phyloP scores from a whole-genome alignment of 2,797 vertebrate genomes.

The Hippoglossus hippoglossus region DNA sequence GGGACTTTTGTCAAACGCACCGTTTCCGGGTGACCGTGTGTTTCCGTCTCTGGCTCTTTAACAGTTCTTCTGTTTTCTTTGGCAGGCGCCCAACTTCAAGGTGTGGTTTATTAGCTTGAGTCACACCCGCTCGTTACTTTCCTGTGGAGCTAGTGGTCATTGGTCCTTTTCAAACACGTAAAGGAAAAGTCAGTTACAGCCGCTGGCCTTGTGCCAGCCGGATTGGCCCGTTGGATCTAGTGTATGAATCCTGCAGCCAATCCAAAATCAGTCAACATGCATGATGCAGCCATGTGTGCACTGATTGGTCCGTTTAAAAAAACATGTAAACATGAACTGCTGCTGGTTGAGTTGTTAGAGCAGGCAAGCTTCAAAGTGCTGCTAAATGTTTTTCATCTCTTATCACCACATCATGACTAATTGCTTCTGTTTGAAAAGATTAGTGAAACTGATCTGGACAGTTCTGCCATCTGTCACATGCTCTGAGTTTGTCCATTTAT shows the following conservation, averaged over 20 bases:
- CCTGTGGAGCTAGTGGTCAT: constrained; percentile 43
- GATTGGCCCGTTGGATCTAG: constrained; percentile 16
- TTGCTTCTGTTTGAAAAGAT: constrained; percentile 31
- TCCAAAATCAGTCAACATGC: neutral
- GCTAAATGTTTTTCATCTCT: constrained; percentile 4
- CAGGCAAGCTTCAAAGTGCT: constrained; percentile 26
- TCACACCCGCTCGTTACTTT: constrained; percentile 58
- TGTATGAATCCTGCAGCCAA: constrained; percentile 27
- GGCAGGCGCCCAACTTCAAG: constrained; percentile 65
- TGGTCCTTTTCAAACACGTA: constrained; percentile 28
- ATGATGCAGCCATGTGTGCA: neutral
- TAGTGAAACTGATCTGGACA: constrained; percentile 14
- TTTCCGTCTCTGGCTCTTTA: constrained; percentile 62
- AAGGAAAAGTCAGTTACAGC: constrained; percentile 43
- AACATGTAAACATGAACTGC: neutral
- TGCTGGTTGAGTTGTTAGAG: neutral
- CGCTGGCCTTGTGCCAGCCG: constrained; percentile 28
- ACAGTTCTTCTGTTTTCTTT: constrained; percentile 64
- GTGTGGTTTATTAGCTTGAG: constrained; percentile 73
- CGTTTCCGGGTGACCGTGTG: constrained; percentile 4
- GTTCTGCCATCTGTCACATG: constrained; percentile 16
- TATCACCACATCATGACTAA: constrained; percentile 16
- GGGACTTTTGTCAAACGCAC: constrained; percentile 28
- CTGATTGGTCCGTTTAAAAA: constrained; percentile 64
- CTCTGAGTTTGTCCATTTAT: constrained; percentile 11